Conservation (phyloP, 2,113 vertebrate genomes). For the Todiramphus saurophagus region DNA sequence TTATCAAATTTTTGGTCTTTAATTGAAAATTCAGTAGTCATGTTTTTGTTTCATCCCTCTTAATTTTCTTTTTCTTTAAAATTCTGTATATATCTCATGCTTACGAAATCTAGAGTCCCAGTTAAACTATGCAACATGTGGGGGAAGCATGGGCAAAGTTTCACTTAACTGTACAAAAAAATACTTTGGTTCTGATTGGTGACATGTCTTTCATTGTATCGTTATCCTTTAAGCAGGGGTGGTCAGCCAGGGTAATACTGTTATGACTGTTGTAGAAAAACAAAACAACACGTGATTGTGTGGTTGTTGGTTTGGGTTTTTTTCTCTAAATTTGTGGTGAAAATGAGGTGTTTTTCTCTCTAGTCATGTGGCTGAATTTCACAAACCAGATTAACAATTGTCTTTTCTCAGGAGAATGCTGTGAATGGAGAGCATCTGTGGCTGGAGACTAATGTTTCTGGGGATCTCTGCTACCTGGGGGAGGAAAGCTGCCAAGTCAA, state of each 20-base stretch:
- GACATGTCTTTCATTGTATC: not conserved
- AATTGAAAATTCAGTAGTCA: not conserved
- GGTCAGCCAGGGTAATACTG: not conserved
- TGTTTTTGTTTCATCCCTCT: not conserved
- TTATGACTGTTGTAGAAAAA: not conserved
- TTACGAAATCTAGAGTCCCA: not conserved
- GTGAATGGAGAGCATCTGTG: conserved; percentile 96
- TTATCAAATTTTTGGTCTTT: not conserved
- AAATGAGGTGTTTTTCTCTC: not conserved
- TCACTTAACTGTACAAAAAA: not conserved
- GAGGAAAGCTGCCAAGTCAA: conserved; percentile 94
- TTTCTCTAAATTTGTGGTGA: not conserved
- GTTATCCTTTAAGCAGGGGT: not conserved
- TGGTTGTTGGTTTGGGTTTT: not conserved
- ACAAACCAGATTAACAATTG: not conserved
- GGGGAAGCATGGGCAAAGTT: not conserved
- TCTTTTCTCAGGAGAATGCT: conserved; percentile 87
- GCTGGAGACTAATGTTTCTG: conserved; percentile 98
- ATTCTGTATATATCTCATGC: not conserved
- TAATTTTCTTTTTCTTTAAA: not conserved
- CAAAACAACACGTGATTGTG: not conserved
- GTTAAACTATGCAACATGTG: not conserved
- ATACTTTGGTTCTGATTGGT: not conserved
- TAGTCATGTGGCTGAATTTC: not conserved
- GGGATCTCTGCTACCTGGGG: conserved; percentile 95